Evolutionary conservation across 2,113 vertebrate genomes (phyloP).

Genomic region (Dipodomys merriami): DNA sequence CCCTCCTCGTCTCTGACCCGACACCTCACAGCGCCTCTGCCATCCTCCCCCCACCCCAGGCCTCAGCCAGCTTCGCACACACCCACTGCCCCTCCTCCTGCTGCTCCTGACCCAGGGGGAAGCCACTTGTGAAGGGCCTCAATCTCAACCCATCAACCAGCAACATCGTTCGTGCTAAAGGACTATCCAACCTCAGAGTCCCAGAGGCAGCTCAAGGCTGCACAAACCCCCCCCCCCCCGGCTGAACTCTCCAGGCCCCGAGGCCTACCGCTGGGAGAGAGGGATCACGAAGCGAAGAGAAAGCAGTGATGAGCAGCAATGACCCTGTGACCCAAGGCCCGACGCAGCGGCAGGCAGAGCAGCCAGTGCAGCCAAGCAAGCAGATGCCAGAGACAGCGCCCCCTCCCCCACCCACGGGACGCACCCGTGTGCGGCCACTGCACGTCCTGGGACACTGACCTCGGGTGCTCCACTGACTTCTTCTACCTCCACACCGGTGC

Average conservation of each 20-base stretch:
- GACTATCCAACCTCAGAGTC: background rate
- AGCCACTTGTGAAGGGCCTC: slow-evolving; percentile 40
- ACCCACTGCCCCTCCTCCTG: background rate
- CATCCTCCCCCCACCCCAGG: background rate
- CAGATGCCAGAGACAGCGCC: slow-evolving; percentile 5
- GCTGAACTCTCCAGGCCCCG: slow-evolving; percentile 43
- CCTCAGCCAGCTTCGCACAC: slow-evolving; percentile 24
- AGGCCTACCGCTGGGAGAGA: background rate
- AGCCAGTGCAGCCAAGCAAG: slow-evolving; percentile 68
- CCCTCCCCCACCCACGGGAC: background rate
- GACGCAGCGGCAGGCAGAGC: background rate
- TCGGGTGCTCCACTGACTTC: slow-evolving; percentile 63
- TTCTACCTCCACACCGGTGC: slow-evolving; percentile 72
- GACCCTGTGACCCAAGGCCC: slow-evolving; percentile 52
- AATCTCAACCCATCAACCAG: slow-evolving; percentile 54
- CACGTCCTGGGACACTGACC: slow-evolving; percentile 75
- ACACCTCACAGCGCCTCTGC: rapidly evolving
- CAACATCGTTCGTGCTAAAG: slow-evolving; percentile 24
- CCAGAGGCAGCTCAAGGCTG: slow-evolving; percentile 21
- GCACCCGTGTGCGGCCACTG: background rate
- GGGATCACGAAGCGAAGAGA: background rate
- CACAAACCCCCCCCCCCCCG: background rate
- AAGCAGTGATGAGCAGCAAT: slow-evolving; percentile 8
- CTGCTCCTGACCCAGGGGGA: slow-evolving; percentile 21
- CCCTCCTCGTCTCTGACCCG: background rate